phyloP scores from a whole-genome alignment of 2,113 vertebrate species.

The Hiodon tergisus region DNA sequence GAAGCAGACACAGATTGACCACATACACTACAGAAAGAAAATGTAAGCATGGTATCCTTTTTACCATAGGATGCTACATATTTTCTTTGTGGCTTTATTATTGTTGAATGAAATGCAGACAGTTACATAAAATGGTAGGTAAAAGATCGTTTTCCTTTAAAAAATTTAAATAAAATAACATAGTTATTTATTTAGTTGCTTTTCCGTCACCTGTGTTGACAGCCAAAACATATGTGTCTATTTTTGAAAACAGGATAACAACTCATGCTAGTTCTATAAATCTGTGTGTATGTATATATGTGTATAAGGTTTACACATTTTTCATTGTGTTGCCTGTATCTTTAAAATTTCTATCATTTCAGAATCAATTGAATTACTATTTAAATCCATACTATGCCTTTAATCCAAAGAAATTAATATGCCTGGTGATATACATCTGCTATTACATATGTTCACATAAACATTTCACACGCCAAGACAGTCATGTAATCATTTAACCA shows the following conservation, averaged over 20 bases:
- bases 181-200: too few species aligned
- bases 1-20: constrained; percentile 78
- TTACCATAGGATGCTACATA: constrained; percentile 72
- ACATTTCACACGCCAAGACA: constrained; percentile 9
- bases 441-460: constrained; percentile 23
- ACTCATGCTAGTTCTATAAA: constrained; percentile 59
- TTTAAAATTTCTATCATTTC: too few species aligned
- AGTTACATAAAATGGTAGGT: constrained; percentile 80
- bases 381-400: constrained; percentile 70
- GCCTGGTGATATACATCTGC: constrained; percentile 35
- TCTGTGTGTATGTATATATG: constrained; percentile 39
- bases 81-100: constrained; percentile 78
- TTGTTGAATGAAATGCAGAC: constrained; percentile 77
- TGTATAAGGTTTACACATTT: constrained; percentile 41
- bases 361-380: constrained; percentile 55
- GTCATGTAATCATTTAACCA: not conserved
- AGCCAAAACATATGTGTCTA: constrained; percentile 61
- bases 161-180: too few species aligned
- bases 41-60: constrained; percentile 67
- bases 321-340: constrained; percentile 17
- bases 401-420: constrained; percentile 67
- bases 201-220: constrained; percentile 53
- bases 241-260: constrained; percentile 64
- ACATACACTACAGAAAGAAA: constrained; percentile 69
- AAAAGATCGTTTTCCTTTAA: constrained; percentile 68